Base-by-base conservation (phyloP, 2,888 invertebrate genomes). In the Xestia c-nigrum region DNA sequence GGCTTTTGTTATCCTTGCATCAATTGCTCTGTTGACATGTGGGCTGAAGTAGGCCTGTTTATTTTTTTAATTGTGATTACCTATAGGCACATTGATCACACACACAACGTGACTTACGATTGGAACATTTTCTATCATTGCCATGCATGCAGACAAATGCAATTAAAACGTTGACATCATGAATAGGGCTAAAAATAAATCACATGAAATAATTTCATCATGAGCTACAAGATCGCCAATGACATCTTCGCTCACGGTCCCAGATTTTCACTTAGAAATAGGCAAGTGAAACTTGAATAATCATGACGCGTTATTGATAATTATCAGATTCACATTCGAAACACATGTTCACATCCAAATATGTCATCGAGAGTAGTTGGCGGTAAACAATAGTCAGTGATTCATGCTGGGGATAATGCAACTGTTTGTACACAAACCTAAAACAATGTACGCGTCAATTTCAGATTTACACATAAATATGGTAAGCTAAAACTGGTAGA, bases 381-480 rank as follows among this genome's bases (percentile, higher is more conserved):
- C 88, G 78, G 90, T 91, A 92, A 93, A 94, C 94, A 95, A 94
- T 93, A 90, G 88, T 69, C 79, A 81, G 87, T 94, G 93, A 94
- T 91, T 95, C 94, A 95, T 90, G 86, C 88, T 66, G 80, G 74
- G 86, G 89, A 91, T 92, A 93, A 92, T 91, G 90, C 90, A 91
- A 90, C 87, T 89, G 90, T 85, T 91, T 92, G 91, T 91, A 91
- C 85, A 91, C 91, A 90, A 88, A 91, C 90, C 89, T 89, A 89
- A 89, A 90, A 89, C 89, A 90, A 85, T 89, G 85, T 81, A 86
- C 80, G 85, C 88, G 83, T 77, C 82, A 84, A 79, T 81, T 73
- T 55, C 76, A 76, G 71, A 65, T 82, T 82, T 80, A 80, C 64
- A 46, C 7, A 16, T 74, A 40, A 46, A 59, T 59, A 65, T 76